Evolutionary conservation across 2,113 vertebrate species (phyloP), one percentile per base, ranked within the genome.

Genomic region (Percina caprodes): DNA sequence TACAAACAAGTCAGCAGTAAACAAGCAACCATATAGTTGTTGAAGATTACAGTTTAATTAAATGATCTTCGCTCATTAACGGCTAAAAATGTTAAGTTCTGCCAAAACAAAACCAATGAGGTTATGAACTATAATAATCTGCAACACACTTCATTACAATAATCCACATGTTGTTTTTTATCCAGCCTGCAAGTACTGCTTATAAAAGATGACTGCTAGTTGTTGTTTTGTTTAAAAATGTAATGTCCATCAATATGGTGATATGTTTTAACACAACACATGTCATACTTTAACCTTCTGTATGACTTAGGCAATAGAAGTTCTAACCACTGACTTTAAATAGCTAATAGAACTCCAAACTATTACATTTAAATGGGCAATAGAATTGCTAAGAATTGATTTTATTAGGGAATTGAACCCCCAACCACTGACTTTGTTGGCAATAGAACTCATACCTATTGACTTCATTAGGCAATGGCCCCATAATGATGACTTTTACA

Each of bases 111-210:
- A 69, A 74, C 74, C 46, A 61, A 69, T 54, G 55, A 33, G 46
- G 79, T 69, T 69, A 35, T 62, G 61, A 81, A 72, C 15, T 42
- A 19, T 65, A 65, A 60, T 33, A 45, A 68, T 46, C 67, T 56
- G 30, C 68, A 48, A 42, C 49, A 10, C 42, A 42, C 52, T 66
- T 80, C 19, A 68, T 54, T 63, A 65, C 24, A 59, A 65, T 74
- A 68, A 81, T 74, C 61, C 61, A 68, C 46, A 30, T 60, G 15
- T 62, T 59, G 30, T 26, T 3, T 19, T 54, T 49, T 59, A 6
- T 26, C 14, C 52, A 35, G 35, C 24, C 54, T 35, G 30, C 23
- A 6, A 61, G 13, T 59, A 24, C 46, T 18, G 18, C 45, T 23
- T 68, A 68, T 61, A 54, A 69, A 42, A 51, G 48, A 55, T 3